A percentile compares a stretch with the other conserved stretches of the same genome.
These are phyloP conservation scores for Lepas anatifera DNA, from an alignment of 2,888 invertebrate genomes.

Conservation along the genomic window DNA sequence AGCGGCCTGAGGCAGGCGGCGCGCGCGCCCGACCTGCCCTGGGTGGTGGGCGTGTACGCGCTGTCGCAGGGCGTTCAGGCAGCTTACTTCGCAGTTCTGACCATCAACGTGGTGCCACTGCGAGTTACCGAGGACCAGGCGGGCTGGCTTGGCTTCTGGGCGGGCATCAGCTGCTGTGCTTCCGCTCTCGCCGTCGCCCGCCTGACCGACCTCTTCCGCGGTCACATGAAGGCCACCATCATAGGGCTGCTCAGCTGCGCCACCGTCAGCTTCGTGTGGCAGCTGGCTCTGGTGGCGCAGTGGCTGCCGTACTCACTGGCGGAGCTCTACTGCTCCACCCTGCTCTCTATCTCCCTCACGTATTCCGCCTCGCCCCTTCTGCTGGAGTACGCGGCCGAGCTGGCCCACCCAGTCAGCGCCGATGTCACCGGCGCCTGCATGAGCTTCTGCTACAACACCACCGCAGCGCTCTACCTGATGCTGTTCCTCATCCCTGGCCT, in stretches of 20 bases:
- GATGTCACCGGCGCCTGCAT: background rate
- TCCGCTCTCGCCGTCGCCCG: constrained; percentile 21
- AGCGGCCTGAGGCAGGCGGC: constrained; percentile 1
- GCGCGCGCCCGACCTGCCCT: background rate
- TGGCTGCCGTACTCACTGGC: too few relatives aligned
- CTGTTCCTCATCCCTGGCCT: background rate
- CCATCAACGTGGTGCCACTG: background rate
- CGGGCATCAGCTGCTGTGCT: constrained; percentile 15
- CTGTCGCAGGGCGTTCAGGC: background rate
- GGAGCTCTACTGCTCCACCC: too few relatives aligned
- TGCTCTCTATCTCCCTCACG: too few relatives aligned
- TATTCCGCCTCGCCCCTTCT: too few relatives aligned
- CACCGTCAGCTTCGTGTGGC: constrained; percentile 21
- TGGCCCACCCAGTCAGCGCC: background rate
- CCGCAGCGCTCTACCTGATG: background rate
- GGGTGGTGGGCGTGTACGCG: background rate
- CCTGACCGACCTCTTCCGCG: constrained; percentile 21
- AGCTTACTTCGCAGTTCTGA: background rate
- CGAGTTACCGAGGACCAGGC: constrained; percentile 19
- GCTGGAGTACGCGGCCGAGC: too few relatives aligned
- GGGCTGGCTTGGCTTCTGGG: constrained; percentile 21
- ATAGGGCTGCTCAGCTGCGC: constrained; percentile 18
- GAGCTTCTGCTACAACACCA: background rate
- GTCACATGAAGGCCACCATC: constrained; percentile 22
- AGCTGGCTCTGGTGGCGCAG: too few relatives aligned